A percentile compares a stretch with the other conserved stretches of the same genome.
These are phyloP conservation scores for Magallana gigas DNA, from an alignment of 1,140 invertebrate species.

Conservation along the genomic window DNA sequence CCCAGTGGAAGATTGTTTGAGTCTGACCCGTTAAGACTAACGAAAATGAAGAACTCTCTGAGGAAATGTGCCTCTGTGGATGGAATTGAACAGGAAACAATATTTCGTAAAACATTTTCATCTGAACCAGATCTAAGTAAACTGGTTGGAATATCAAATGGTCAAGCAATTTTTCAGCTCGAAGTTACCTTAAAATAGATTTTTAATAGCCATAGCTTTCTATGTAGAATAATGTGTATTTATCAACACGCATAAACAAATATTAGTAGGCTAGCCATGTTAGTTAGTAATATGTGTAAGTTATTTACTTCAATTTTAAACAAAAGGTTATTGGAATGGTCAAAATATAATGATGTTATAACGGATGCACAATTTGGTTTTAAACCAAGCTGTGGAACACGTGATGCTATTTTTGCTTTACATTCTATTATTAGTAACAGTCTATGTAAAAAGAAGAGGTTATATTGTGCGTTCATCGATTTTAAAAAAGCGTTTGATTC, in stretches of 20 bases:
- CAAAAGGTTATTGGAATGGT: too few species aligned
- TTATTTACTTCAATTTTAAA: too few species aligned
- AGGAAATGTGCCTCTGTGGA: slow-evolving; percentile 72
- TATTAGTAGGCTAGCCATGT: neutral
- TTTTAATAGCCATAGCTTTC: neutral
- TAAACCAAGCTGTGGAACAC: too few species aligned
- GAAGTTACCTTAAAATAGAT: slow-evolving; percentile 8
- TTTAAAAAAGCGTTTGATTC: too few species aligned
- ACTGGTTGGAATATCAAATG: neutral
- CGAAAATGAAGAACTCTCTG: slow-evolving; percentile 57
- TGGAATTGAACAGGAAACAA: slow-evolving; percentile 59
- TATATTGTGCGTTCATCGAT: too few species aligned
- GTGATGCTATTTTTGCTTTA: too few species aligned
- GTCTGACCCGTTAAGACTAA: slow-evolving; percentile 59
- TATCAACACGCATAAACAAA: neutral
- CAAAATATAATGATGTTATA: too few species aligned
- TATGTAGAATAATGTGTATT: neutral
- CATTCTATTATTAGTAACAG: too few species aligned
- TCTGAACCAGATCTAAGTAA: slow-evolving; percentile 67
- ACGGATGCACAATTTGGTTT: too few species aligned
- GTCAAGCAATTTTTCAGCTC: neutral
- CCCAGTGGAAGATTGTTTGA: slow-evolving; percentile 57
- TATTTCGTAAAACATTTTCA: slow-evolving; percentile 63
- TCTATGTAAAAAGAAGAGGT: too few species aligned
- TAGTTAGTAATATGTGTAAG: too few species aligned